Percentiles rank a stretch among this genome's conserved stretches.
phyloP scores from a whole-genome alignment of 2,113 vertebrate genomes.

The Antechinus flavipes region DNA sequence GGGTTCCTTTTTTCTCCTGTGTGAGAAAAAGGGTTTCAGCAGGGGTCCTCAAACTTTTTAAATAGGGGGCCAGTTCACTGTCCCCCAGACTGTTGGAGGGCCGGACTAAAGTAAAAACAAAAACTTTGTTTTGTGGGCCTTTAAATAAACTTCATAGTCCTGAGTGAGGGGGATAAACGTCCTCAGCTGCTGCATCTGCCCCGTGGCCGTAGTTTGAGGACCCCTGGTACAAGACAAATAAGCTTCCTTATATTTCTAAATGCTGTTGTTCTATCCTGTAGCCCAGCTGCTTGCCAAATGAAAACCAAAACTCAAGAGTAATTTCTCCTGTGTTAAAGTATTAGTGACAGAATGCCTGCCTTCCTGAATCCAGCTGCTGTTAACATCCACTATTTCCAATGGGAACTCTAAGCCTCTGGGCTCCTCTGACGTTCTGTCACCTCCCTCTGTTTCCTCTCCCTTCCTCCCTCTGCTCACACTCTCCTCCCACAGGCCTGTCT shows the following conservation, averaged over 20 bases:
- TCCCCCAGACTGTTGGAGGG: too few relatives aligned
- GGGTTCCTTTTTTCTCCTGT: background rate
- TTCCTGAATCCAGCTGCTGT: background rate
- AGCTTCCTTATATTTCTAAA: background rate
- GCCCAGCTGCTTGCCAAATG: background rate
- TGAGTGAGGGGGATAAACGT: too few relatives aligned
- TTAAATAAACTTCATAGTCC: too few relatives aligned
- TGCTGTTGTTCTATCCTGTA: background rate
- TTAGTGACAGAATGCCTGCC: background rate
- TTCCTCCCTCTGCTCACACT: rapidly evolving
- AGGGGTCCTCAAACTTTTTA: too few relatives aligned
- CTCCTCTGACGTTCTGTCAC: background rate
- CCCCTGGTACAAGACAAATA: background rate
- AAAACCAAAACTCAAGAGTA: background rate
- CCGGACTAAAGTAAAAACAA: too few relatives aligned
- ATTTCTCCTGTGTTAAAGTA: background rate
- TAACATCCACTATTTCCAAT: background rate
- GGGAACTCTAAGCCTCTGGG: background rate
- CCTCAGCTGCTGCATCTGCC: too few relatives aligned
- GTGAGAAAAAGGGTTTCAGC: background rate
- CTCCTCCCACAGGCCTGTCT: too few relatives aligned
- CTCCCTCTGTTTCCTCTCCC: rapidly evolving
- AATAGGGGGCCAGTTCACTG: too few relatives aligned
- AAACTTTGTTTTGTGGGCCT: too few relatives aligned
- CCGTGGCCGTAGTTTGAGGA: too few relatives aligned